Percentiles rank a stretch among this genome's conserved stretches.
Conservation (phyloP, 2,113 vertebrate species). For the Jaculus jaculus region DNA sequence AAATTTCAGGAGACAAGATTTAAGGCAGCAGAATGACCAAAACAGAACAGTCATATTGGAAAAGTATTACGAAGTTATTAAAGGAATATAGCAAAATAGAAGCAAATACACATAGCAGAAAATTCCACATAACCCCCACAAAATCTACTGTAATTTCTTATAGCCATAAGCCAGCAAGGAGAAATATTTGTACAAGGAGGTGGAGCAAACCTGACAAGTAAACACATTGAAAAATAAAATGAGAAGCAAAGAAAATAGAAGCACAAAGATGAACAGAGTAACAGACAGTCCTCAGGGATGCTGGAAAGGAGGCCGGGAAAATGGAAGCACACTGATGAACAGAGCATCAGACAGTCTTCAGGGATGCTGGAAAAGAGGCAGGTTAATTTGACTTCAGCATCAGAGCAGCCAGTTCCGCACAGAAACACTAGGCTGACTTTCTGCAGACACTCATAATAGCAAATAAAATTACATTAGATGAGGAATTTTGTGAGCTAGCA, state of each 20-base stretch:
- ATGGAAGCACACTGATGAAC: conserved; percentile 1
- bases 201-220: background rate
- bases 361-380: background rate
- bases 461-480: background rate
- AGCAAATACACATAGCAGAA: too few relatives aligned
- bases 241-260: background rate
- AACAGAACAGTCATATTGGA: background rate
- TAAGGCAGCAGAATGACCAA: background rate
- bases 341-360: background rate
- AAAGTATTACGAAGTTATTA: conserved; percentile 39
- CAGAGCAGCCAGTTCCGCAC: background rate
- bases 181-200: background rate
- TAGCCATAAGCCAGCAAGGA: background rate
- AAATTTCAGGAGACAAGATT: background rate
- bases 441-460: background rate
- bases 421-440: conserved; percentile 22
- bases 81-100: background rate
- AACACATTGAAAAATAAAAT: background rate
- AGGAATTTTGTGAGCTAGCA: conserved; percentile 51
- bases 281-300: background rate
- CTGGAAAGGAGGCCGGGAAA: conserved; percentile 24
- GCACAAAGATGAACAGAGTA: background rate
- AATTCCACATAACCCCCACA: background rate
- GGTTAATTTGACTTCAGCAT: background rate
- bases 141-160: conserved; percentile 24